Base-by-base conservation (phyloP, 2,888 invertebrate genomes). In the Lamproptera curius region DNA sequence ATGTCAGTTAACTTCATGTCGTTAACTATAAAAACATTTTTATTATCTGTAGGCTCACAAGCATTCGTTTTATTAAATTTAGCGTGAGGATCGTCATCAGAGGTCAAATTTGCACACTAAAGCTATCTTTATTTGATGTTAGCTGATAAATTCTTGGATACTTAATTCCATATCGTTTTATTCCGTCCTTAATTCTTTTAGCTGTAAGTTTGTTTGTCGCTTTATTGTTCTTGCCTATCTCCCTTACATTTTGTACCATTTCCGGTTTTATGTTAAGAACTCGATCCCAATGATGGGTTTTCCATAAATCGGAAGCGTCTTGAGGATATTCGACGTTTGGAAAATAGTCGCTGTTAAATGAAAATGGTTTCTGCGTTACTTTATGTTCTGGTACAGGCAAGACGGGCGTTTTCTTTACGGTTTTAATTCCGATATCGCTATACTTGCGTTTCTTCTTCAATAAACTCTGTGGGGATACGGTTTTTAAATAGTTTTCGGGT, bases 291-390 rank as follows among this genome's bases (percentile, higher is more conserved):
- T 69, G 78, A 40, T 63, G 69, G 1, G 74, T 71, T 13, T 49
- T 55, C 82, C 79, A 80, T 3, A 68, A 69, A 14, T 83, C 83
- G 42, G 61, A 62, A 36, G 64, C 64, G 36, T 61, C 67, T 5
- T 76, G 53, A 9, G 84, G 84, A 59, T 81, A 84, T 53, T 79
- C 73, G 1, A 81, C 73, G 53, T 80, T 77, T 14, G 83, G 82
- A 59, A 81, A 85, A 13, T 53, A 46, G 6, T 55, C 58, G 43
- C 66, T 60, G 16, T 54, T 50, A 11, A 64, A 59, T 33, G 54
- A 60, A 15, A 49, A 51, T 1, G 62, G 46, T 16, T 59, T 54
- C 9, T 54, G 42, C 10, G 48, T 40, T 10, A 52, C 39, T 8
- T 52, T 37, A 41, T 49, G 44, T 41, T 59, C 58, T 28, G 51